These are phyloP conservation scores for Antigone vipio DNA, from an alignment of 2,113 vertebrate species.

Conservation along the genomic window DNA sequence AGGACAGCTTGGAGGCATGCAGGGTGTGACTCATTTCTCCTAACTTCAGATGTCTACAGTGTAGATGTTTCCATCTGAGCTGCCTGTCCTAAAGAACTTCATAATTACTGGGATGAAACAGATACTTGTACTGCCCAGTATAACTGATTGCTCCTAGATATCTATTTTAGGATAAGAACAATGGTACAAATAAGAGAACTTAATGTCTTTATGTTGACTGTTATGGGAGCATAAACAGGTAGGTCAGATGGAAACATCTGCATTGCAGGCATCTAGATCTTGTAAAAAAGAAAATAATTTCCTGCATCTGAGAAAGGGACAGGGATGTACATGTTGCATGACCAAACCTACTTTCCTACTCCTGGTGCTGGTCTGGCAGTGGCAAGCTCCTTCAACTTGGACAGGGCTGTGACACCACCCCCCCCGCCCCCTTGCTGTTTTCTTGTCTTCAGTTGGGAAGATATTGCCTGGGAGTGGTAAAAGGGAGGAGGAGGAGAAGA, in stretches of 20 bases:
- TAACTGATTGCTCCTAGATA: background rate
- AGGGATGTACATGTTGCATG: background rate
- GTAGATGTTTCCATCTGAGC: background rate
- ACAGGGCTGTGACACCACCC: too few species aligned
- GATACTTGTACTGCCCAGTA: background rate
- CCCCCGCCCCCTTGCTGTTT: background rate
- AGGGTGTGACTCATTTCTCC: background rate
- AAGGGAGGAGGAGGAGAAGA: background rate
- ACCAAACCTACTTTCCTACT: background rate
- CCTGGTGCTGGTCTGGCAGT: background rate
- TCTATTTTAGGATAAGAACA: background rate
- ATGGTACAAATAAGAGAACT: background rate
- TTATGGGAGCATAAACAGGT: background rate
- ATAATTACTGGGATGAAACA: background rate
- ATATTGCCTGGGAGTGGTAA: background rate
- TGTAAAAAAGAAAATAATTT: background rate
- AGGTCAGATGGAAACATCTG: background rate
- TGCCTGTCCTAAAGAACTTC: background rate
- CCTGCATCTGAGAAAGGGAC: background rate
- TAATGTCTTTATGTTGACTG: background rate
- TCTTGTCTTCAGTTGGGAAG: background rate
- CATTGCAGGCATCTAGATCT: background rate
- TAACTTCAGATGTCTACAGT: background rate
- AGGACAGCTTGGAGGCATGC: background rate
- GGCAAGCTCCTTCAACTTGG: background rate